phyloP scores from a whole-genome alignment of 2,113 vertebrate species.

The Rhea americana region DNA sequence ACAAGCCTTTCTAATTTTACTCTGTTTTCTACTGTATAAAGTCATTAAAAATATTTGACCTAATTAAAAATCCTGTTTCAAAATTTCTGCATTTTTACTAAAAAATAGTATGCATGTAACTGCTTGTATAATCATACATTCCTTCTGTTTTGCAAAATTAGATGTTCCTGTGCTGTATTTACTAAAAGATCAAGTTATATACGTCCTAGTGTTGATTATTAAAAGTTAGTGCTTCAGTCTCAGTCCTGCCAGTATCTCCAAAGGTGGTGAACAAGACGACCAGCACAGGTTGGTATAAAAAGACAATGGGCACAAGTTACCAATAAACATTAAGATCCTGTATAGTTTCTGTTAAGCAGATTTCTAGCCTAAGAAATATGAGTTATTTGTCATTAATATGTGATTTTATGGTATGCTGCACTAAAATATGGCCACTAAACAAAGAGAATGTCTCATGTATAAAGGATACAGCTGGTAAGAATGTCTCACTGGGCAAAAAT shows the following conservation, averaged over 20 bases:
- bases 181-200: neutral
- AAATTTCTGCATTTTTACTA: conserved; percentile 24
- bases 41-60: conserved; percentile 43
- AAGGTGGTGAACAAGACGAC: neutral
- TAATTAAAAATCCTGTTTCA: conserved; percentile 33
- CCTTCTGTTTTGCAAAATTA: conserved; percentile 43
- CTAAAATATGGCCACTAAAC: conserved; percentile 62
- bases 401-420: conserved; percentile 42
- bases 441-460: neutral
- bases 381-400: conserved; percentile 55
- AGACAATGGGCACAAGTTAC: neutral
- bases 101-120: neutral
- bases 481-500: conserved; percentile 44
- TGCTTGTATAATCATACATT: conserved; percentile 7
- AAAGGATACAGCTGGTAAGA: conserved; percentile 59
- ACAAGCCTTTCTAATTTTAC: conserved; percentile 1
- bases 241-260: neutral
- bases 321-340: neutral
- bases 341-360: neutral
- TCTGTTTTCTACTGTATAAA: conserved; percentile 53
- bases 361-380: conserved; percentile 42
- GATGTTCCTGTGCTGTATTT: neutral
- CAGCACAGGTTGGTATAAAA: neutral
- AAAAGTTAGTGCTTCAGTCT: neutral
- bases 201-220: neutral